A percentile compares a stretch with the other conserved stretches of the same genome.
Evolutionary conservation across 53 echinoderm and acorn worm species (phyloP).

Genomic region (Echinarachnius parma): DNA sequence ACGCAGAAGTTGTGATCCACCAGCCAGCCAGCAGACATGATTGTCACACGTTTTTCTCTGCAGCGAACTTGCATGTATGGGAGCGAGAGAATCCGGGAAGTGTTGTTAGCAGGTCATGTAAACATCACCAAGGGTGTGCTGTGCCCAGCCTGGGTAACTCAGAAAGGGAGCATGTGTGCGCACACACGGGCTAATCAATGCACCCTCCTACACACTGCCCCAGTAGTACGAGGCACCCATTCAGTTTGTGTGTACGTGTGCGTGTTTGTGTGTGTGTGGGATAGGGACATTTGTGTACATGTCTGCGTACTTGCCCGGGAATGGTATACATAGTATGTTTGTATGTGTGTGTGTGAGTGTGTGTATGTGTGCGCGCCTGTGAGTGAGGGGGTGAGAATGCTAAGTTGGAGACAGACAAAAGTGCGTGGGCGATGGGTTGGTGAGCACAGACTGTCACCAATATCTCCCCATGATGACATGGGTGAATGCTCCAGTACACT

Average conservation of each 20-base stretch:
- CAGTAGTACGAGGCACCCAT: no score
- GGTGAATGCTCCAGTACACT: conserved; percentile 44
- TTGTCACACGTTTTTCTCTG: no score
- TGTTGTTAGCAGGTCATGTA: conserved; percentile 54
- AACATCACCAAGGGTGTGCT: conserved; percentile 47
- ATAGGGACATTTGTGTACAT: not conserved
- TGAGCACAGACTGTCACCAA: conserved; percentile 29
- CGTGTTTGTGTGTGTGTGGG: no score
- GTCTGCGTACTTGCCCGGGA: no score
- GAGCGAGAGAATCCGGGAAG: conserved; percentile 50
- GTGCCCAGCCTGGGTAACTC: conserved; percentile 23
- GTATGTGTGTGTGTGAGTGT: conserved; percentile 1
- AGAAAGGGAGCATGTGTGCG: conserved; percentile 9
- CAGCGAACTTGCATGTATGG: conserved; percentile 40
- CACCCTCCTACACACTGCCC: no score
- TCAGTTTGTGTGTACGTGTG: no score
- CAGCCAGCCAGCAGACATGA: no score
- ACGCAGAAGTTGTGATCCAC: no score
- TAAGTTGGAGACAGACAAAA: conserved; percentile 11
- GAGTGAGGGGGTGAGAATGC: conserved; percentile 8
- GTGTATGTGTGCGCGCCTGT: conserved; percentile 10
- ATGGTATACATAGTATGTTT: conserved; percentile 15
- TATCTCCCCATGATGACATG: conserved; percentile 47
- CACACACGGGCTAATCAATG: not conserved
- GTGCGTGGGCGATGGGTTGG: conserved; percentile 39